Conservation (phyloP, 2,888 invertebrate species). For the Gastrophysa polygoni region DNA sequence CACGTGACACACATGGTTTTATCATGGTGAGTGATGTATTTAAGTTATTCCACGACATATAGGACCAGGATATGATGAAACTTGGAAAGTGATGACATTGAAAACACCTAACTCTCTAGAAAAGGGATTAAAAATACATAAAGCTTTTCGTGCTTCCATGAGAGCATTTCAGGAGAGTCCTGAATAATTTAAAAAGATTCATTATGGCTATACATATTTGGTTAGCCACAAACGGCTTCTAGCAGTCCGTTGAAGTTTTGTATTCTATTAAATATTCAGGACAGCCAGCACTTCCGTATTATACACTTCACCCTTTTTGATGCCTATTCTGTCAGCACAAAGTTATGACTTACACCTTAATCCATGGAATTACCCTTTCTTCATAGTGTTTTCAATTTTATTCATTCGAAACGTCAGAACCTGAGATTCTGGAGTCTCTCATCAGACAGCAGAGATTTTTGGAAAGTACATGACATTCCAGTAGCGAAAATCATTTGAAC, state of each 20-base stretch:
- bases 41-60: background rate
- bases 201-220: constrained; percentile 16
- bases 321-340: background rate
- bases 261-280: constrained; percentile 25
- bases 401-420: no score
- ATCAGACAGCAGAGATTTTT: no score
- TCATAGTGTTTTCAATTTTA: background rate
- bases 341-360: background rate
- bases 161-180: background rate
- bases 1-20: no score
- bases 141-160: background rate
- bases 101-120: background rate
- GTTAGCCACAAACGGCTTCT: constrained; percentile 17
- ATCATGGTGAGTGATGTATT: no score
- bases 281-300: constrained; percentile 1
- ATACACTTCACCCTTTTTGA: background rate
- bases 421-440: no score
- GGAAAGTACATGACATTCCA: no score
- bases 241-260: constrained; percentile 16
- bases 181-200: constrained; percentile 17
- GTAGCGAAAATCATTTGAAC: no score
- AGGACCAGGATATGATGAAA: background rate
- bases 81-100: background rate
- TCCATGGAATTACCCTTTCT: background rate
- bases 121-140: constrained; percentile 11